Evolutionary conservation across 1,140 invertebrate genomes (phyloP), one percentile per base, ranked within the genome.

Genomic region (Drosophila varians): DNA sequence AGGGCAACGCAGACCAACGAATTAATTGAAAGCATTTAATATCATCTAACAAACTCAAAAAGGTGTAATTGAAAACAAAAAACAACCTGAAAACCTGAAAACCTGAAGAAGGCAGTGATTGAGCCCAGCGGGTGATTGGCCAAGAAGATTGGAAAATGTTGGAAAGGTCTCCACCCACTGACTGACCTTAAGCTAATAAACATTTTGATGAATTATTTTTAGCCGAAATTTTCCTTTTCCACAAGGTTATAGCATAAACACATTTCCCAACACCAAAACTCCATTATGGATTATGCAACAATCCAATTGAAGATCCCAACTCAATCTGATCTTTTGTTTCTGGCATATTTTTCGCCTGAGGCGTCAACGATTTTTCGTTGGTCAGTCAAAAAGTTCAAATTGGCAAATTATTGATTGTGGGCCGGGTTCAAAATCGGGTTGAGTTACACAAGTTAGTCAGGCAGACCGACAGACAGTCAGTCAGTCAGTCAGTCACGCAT

Each of bases 11-110:
- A 65, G 19, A 7, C 51, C 46, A 48, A 69, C 56, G 72, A 86
- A 64, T 79, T 65, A 79, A 86, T 75, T 79, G 71, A 79, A 83
- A 71, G 75, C 34, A 52, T 71, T 80, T 53, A 65, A 68, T 43
- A 71, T 45, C 28, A 61, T 4, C 56, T 49, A 45, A 45, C 46
- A 65, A 75, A 60, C 49, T 19, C 31, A 64, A 74, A 47, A 53
- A 26, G 19, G 19, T 34, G 40, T 26, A 55, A 69, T 16, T 56
- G 62, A 52, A 65, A 34, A 43, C 19, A 16, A 62, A 48, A 66
- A 16, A 62, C 43, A 66, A 57, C 48, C 16, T 9, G 56, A 38
- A 45, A 36, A n/a, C n/a, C 12, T 38, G 1, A 31, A 31, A 56
- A 62, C 42, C n/a, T n/a, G n/a, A n/a, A n/a, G n/a, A n/a, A n/a